Base-by-base conservation (phyloP, 2,888 invertebrate species). In the Stenodema calcarata region DNA sequence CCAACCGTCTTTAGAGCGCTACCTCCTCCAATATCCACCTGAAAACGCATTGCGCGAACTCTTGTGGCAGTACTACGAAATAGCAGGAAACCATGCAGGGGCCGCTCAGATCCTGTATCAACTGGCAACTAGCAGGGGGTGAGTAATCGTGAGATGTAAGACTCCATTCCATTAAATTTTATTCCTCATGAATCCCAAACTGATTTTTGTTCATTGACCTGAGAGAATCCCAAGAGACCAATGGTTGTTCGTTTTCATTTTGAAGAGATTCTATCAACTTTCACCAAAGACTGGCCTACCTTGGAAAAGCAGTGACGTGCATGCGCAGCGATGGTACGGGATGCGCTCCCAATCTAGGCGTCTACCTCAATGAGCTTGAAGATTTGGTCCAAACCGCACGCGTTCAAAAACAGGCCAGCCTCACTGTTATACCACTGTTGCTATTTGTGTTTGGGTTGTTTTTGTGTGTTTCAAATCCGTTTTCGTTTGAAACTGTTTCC, bases 41-140 rank as follows among this genome's bases (percentile, higher is more conserved):
- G 91, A 93, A 94, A 11, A 93, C 41, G 30, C 47, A 14, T 76
- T 88, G 92, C 93, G 96, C 88, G 97, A 98, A 91, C 92, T 99
- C 88, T 92, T 99, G 86, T 99, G 99, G 99, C 97, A 97, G 91
- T 98, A 96, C 91, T 98, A 99, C 90, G 98, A 99, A 91, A 95
- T 96, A 91, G 95, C 95, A 90, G 95, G 95, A 41, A 97, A 98
- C 91, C 99, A 98, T 90, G 94, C 96, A 0, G 95, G 97, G 12
- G 99, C 99, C 0, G 98, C 99, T 0, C 94, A 95, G 90, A 96
- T 99, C 89, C 92, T 99, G 1, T 95, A 96, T 89, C 95, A 95
- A 89, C 93, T 99, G 87, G 97, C 99, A 3, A 95, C 95, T 27
- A 93, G 93, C 90, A 93, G 93, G 16, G 94, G 94, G 86, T 86